Percentiles rank a stretch among this genome's conserved stretches.
phyloP scores from a whole-genome alignment of 2,113 vertebrate species.

The Psephotus haematonotus region DNA sequence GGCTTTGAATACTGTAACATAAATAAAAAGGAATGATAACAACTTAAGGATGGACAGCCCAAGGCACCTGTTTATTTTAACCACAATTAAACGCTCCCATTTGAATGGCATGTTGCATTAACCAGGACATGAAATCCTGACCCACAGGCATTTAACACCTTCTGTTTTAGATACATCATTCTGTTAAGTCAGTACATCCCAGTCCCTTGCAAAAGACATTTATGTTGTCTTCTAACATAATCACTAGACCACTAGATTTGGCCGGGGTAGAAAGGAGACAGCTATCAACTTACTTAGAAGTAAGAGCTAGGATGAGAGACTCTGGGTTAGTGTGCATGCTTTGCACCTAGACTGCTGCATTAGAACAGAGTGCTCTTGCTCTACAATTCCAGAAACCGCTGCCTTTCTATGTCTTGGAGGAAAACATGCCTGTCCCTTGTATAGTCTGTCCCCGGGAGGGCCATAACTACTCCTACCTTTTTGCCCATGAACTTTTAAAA shows the following conservation, averaged over 20 bases:
- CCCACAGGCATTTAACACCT: not conserved
- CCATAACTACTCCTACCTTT: not conserved
- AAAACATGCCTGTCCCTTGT: not conserved
- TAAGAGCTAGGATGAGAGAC: not conserved
- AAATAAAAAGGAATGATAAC: constrained; percentile 5
- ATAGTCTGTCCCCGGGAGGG: not conserved
- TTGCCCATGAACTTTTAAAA: not conserved
- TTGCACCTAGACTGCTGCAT: not conserved
- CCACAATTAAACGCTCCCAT: not conserved
- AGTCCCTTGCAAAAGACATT: not conserved
- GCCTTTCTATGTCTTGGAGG: not conserved
- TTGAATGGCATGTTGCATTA: not conserved
- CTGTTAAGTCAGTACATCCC: not conserved
- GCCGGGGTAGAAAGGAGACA: not conserved
- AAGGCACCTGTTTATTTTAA: constrained; percentile 53
- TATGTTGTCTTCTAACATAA: not conserved
- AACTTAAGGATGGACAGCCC: constrained; percentile 5
- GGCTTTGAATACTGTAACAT: not conserved
- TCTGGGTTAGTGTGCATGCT: not conserved
- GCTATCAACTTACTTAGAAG: not conserved
- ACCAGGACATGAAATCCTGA: not conserved
- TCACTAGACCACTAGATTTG: not conserved
- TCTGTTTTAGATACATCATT: not conserved
- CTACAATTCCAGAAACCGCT: not conserved
- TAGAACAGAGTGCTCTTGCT: not conserved